A percentile compares a stretch with the other conserved stretches of the same genome.
These are phyloP conservation scores for Lutraria rhynchaena DNA, from an alignment of 1,140 invertebrate genomes.

Conservation along the genomic window DNA sequence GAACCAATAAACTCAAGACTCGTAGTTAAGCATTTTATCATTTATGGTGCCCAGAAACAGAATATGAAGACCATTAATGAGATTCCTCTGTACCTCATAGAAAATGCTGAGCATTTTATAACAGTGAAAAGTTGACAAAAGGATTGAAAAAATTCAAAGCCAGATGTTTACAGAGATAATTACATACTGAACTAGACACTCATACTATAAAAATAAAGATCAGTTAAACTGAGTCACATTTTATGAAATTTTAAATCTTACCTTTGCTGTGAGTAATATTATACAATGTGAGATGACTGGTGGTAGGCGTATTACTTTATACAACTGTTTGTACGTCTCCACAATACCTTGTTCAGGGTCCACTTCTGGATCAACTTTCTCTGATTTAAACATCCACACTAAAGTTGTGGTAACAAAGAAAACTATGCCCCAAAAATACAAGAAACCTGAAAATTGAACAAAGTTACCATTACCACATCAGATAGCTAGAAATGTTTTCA, in stretches of 20 bases:
- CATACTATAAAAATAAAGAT: not conserved
- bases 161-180: too few species aligned
- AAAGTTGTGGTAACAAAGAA: conserved; percentile 96
- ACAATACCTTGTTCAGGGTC: conserved; percentile 86
- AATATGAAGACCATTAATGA: too few species aligned
- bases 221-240: not conserved
- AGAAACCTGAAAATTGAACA: conserved; percentile 89
- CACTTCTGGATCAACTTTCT: conserved; percentile 85
- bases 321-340: conserved; percentile 93
- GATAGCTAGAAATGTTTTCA: too few species aligned
- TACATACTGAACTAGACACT: too few species aligned
- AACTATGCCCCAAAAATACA: conserved; percentile 97
- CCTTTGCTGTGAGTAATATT: conserved; percentile 95
- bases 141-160: too few species aligned
- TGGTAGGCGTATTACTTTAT: conserved; percentile 92
- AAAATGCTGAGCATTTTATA: too few species aligned
- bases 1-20: too few species aligned
- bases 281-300: conserved; percentile 89
- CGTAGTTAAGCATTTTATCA: too few species aligned
- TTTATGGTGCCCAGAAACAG: too few species aligned
- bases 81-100: too few species aligned
- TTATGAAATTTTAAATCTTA: conserved; percentile 80
- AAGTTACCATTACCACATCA: too few species aligned
- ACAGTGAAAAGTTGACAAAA: not conserved
- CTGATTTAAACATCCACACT: conserved; percentile 94